Base-by-base conservation (phyloP, 2,888 invertebrate genomes). In the Bhutanitis thaidina region DNA sequence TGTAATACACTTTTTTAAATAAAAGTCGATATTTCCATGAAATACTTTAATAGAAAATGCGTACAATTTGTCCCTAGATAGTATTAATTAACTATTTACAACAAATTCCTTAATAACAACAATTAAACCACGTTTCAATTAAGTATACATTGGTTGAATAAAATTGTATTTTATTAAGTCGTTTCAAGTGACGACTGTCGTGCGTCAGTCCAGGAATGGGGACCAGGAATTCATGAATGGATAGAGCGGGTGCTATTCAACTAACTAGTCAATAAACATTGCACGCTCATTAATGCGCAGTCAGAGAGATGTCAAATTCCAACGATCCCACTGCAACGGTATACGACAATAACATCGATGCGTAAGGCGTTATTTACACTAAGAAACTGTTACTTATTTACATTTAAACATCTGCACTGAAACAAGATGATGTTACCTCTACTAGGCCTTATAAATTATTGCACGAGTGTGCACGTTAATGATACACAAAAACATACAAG, bases 271-370 rank as follows among this genome's bases (percentile, higher is more conserved):
- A 20, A 43, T 43, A 52, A 52, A 52, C 52, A 52, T 38, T 48
- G 41, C 51, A 7, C 25, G 43, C 52, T 52, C 52, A 52, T 52
- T 52, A 52, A 52, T 52, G 52, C 43, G 14, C 35, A 52, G 52
- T 52, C 52, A 52, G 47, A 37, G 43, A 41, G 41, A 52, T 36
- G 47, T 52, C 52, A 52, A 47, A 52, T 52, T 38, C 47, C 52
- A 37, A 46, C 36, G 46, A 52, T 46, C 51, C 41, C 40, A 46
- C 35, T 38, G n/a, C 32, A 46, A 52, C 51, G 51, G 51, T 52
- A 41, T n/a, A 46, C 20, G 43, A 38, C 39, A 30, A 51, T 40
- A 37, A 36, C 37, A 32, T 41, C 37, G 51, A 37, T 32, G 46
- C 40, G 41, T 32, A 36, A 45, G 29, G 45, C 44, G 30, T 51